Evolutionary conservation across 37 sponge, comb jelly and placozoan species (phyloP), one percentile per base, ranked within the genome.

Genomic region (Bolinopsis microptera): DNA sequence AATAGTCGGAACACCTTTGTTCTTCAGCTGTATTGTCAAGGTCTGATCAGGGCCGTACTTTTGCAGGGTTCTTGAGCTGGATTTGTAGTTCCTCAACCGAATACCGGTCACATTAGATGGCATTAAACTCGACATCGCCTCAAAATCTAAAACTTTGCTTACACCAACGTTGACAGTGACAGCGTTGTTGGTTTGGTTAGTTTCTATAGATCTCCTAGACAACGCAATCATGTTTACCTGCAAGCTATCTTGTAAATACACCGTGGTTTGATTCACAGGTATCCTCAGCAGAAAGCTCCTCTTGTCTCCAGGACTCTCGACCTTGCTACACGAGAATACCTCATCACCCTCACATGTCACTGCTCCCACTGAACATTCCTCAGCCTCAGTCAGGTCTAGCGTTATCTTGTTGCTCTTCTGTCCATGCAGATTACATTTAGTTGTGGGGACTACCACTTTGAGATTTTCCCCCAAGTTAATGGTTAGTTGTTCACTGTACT

Each of bases 1-100:
- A 1, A 77, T 32, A 16, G 21, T 77, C 13, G 80, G 21, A 35
- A 34, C 33, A 0, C 80, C 80, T 36, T 35, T 36, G 37, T 77
- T 77, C 0, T 27, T 34, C 80, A 77, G 36, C 0, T 77, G 21
- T 32, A 77, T 27, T 16, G 80, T 77, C 36, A 77, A 36, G 35
- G 80, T 77, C 21, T 77, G 80, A 0, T 31, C 80, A 21, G 80
- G 80, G 0, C 80, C 80, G 80, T 77, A 77, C 8, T 36, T 36
- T 18, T 77, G 80, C 35, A 77, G 37, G 21, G 80, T 33, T 27
- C 18, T 32, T 1, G 80, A 77, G 3, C 33, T 16, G 80, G 80
- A 28, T 32, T 35, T 27, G 21, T 35, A 77, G 80, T 77, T 77
- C 80, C 80, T 77, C 36, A 77, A 34, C 21, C 80, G 34, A 36